These are phyloP conservation scores for Anthoscopus minutus DNA, from an alignment of 2,113 vertebrate species.

Conservation along the genomic window DNA sequence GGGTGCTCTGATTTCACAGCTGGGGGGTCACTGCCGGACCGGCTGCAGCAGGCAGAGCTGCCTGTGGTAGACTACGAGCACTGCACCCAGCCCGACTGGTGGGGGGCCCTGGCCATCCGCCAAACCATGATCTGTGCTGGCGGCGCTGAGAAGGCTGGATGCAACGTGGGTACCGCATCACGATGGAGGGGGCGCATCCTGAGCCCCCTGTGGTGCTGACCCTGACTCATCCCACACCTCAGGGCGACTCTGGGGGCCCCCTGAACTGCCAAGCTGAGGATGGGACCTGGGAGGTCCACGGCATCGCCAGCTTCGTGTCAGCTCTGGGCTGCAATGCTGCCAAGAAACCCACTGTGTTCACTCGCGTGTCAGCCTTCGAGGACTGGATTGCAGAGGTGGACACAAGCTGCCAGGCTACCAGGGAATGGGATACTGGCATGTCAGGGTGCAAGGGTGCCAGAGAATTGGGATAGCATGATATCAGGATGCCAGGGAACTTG, in stretches of 20 bases:
- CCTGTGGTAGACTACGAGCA: background rate
- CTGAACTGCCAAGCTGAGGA: conserved; percentile 16
- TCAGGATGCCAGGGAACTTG: no score
- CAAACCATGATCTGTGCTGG: background rate
- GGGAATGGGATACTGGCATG: fast-evolving
- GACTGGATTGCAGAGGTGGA: background rate
- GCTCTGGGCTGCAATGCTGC: background rate
- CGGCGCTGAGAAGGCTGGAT: background rate
- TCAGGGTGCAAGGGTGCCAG: background rate
- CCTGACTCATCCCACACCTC: background rate
- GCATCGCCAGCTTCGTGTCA: background rate
- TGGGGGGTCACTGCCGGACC: background rate
- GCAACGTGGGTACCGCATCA: fast-evolving
- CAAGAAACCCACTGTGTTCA: conserved; percentile 9
- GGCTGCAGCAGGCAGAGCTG: conserved; percentile 23
- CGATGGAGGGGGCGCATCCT: fast-evolving
- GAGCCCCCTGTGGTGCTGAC: fast-evolving
- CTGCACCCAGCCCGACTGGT: conserved; percentile 21
- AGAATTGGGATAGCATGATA: background rate
- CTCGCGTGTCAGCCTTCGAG: background rate
- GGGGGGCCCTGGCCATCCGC: background rate
- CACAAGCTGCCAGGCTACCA: background rate
- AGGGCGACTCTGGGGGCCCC: background rate
- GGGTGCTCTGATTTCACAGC: background rate
- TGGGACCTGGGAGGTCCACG: background rate